Evolutionary conservation across 35 echinoderm and acorn worm genomes (phyloP).

Genomic region (Lytechinus pictus): DNA sequence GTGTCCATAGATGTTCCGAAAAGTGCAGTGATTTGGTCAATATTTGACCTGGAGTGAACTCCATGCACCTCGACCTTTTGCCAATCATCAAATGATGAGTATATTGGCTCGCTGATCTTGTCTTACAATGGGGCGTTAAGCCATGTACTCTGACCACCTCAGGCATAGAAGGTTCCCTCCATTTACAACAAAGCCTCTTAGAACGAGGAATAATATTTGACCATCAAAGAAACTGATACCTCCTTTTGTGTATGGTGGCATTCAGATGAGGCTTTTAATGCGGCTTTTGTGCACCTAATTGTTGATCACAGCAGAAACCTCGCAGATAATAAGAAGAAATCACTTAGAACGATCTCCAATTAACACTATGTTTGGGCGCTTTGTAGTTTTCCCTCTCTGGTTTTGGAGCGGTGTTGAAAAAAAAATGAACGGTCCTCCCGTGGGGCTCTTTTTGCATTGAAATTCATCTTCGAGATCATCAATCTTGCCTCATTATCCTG

Average conservation of each 20-base stretch:
- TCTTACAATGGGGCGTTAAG: conserved; percentile 27
- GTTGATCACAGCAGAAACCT: not conserved
- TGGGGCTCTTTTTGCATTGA: not conserved
- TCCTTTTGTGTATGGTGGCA: not conserved
- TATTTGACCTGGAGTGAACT: conserved; percentile 33
- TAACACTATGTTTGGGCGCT: not conserved
- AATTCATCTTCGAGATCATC: not conserved
- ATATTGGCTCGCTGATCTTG: conserved; percentile 25
- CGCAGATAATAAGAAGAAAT: not conserved
- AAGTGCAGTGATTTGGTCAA: conserved; percentile 45
- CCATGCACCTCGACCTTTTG: not conserved
- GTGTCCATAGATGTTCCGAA: not conserved
- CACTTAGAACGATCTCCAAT: not conserved
- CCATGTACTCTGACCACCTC: not conserved
- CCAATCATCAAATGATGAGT: conserved; percentile 34
- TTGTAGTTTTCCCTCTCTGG: not conserved
- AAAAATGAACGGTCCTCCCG: not conserved
- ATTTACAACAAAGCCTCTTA: not conserved
- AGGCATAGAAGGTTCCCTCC: not conserved
- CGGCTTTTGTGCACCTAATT: not conserved
- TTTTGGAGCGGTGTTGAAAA: not conserved
- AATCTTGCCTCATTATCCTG: not conserved
- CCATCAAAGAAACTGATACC: conserved; percentile 14
- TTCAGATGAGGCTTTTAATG: conserved; percentile 10
- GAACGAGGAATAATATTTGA: not conserved